Conservation (phyloP, 1,140 invertebrate species). For the Heliconius nattereri region DNA sequence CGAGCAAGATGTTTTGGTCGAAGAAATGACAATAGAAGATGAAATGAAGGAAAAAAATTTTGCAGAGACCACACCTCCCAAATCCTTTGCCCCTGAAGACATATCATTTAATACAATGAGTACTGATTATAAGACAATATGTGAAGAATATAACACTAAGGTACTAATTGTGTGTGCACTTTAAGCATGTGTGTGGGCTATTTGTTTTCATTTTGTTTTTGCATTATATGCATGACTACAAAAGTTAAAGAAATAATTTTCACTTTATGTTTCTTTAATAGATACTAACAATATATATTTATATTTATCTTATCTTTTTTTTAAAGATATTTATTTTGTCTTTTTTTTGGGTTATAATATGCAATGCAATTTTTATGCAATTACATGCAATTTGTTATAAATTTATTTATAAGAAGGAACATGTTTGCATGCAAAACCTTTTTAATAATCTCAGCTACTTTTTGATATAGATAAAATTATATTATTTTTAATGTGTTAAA, state of each 20-base stretch:
- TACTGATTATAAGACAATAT: constrained; percentile 79
- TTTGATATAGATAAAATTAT: background rate
- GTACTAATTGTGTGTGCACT: constrained; percentile 51
- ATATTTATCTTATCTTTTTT: background rate
- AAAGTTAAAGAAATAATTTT: background rate
- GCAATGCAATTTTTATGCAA: background rate
- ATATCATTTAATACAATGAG: constrained; percentile 75
- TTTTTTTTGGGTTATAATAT: background rate
- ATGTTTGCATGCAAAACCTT: background rate
- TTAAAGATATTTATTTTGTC: background rate
- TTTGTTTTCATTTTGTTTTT: background rate
- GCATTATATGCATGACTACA: background rate
- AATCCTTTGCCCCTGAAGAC: constrained; percentile 69
- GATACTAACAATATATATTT: background rate
- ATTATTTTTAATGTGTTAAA: too few relatives aligned
- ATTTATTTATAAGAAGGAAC: background rate
- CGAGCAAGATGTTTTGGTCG: constrained; percentile 71
- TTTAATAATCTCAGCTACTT: background rate
- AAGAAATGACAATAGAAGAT: constrained; percentile 73
- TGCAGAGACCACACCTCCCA: constrained; percentile 50
- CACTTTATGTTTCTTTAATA: background rate
- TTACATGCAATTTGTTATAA: background rate
- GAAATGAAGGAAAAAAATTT: constrained; percentile 60
- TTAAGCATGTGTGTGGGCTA: constrained; percentile 15
- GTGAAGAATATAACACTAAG: constrained; percentile 76